Evolutionary conservation across 2,888 invertebrate species (phyloP).

Genomic region (Auanema sp.): DNA sequence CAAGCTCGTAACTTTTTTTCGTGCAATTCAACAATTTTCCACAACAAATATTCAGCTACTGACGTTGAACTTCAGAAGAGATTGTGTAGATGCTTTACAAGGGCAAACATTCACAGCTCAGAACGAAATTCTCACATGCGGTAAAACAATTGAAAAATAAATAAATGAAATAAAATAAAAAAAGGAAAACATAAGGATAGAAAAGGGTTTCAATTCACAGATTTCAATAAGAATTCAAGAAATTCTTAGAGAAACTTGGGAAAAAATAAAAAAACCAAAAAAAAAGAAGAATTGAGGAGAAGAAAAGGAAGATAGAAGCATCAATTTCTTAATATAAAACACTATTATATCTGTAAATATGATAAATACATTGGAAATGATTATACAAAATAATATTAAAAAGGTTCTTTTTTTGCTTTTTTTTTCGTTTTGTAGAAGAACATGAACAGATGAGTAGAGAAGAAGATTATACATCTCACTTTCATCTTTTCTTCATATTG

Average conservation of each 20-base stretch:
- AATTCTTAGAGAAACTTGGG: slow-evolving; percentile 6
- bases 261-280: slow-evolving; percentile 14
- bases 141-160: slow-evolving; percentile 12
- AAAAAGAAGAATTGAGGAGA: slow-evolving; percentile 23
- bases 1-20: background rate
- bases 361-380: background rate
- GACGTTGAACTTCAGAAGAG: too few relatives aligned
- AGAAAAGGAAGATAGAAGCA: slow-evolving; percentile 17
- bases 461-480: slow-evolving; percentile 2
- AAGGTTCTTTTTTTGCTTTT: slow-evolving; percentile 12
- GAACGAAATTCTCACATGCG: slow-evolving; percentile 8
- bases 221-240: slow-evolving; percentile 9
- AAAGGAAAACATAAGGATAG: slow-evolving; percentile 12
- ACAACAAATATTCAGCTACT: too few relatives aligned
- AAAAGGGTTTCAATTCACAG: slow-evolving; percentile 2
- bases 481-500: background rate
- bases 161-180: slow-evolving; percentile 3
- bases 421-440: slow-evolving; percentile 10
- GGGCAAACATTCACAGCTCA: background rate
- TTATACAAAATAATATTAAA: slow-evolving; percentile 20
- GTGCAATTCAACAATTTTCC: too few relatives aligned
- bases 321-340: background rate
- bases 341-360: too few relatives aligned
- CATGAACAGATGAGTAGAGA: background rate
- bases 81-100: slow-evolving; percentile 1